phyloP scores from a whole-genome alignment of 2,113 vertebrate genomes.

The Bungarus multicinctus region DNA sequence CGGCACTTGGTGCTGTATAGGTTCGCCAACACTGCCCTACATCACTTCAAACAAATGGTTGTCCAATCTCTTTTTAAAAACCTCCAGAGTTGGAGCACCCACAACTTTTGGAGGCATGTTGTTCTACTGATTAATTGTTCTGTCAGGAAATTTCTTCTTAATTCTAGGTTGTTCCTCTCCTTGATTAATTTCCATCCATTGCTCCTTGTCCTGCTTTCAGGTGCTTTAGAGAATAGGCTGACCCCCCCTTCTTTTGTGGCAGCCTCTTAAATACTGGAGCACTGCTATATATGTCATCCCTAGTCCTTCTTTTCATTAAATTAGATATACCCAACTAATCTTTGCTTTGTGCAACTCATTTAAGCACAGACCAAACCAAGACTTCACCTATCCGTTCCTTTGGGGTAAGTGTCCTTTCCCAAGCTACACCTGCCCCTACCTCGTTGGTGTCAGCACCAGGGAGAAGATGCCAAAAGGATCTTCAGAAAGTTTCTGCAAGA shows the following conservation, averaged over 20 bases:
- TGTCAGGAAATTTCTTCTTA: too few relatives aligned
- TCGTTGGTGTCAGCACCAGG: constrained; percentile 89
- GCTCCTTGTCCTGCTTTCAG: too few relatives aligned
- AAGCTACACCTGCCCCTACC: constrained; percentile 63
- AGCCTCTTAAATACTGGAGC: neutral
- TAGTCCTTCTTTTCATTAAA: neutral
- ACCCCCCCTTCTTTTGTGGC: too few relatives aligned
- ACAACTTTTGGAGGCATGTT: too few relatives aligned
- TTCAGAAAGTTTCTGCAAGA: constrained; percentile 89
- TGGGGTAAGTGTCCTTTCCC: neutral
- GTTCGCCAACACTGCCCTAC: too few relatives aligned
- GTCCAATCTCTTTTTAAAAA: too few relatives aligned
- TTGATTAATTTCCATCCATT: neutral
- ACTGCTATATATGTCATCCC: neutral
- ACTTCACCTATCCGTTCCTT: neutral
- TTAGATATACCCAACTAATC: neutral
- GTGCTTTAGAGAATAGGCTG: too few relatives aligned
- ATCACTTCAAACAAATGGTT: too few relatives aligned
- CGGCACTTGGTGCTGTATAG: too few relatives aligned
- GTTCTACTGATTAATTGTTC: too few relatives aligned
- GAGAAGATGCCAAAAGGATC: constrained; percentile 97
- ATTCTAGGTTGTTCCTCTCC: neutral
- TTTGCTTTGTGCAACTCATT: neutral
- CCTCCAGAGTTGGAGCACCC: too few relatives aligned
- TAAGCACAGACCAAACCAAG: neutral